Evolutionary conservation across 2,888 invertebrate species (phyloP).

Genomic region (Drosophila histrio): DNA sequence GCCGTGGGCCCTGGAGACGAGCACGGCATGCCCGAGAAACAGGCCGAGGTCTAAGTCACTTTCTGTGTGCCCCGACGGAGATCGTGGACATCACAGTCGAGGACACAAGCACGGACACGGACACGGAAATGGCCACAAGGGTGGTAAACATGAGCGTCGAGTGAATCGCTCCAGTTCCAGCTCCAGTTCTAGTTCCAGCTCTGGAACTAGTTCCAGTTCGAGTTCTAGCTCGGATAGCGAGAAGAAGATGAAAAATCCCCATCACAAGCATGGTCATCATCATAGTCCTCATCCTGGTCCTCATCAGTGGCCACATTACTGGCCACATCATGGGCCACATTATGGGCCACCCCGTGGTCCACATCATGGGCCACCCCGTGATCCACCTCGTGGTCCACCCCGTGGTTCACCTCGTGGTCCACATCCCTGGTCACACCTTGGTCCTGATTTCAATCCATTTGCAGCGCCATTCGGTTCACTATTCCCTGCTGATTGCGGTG

Average conservation of each 20-base stretch:
- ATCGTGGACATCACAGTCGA: conserved; percentile 29
- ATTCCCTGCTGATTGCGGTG: neutral
- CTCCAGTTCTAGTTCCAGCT: conserved; percentile 37
- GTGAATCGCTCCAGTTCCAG: conserved; percentile 40
- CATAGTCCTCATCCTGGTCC: conserved; percentile 2
- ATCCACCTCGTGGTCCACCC: neutral
- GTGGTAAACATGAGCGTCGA: conserved; percentile 55
- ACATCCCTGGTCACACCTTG: neutral
- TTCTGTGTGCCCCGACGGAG: conserved; percentile 2
- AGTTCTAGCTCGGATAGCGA: conserved; percentile 34
- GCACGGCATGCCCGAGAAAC: conserved; percentile 30
- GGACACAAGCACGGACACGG: conserved; percentile 11
- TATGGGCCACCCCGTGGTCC: conserved; percentile 11
- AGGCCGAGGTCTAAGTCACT: conserved; percentile 43
- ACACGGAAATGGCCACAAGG: conserved; percentile 62
- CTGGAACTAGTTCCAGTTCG: conserved; percentile 28
- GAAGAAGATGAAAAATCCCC: neutral
- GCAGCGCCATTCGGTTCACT: neutral
- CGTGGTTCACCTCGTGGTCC: neutral
- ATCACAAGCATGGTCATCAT: neutral
- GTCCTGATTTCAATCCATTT: neutral
- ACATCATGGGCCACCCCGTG: neutral
- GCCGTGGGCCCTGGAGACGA: conserved; percentile 54
- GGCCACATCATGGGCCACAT: conserved; percentile 1
- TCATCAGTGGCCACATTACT: neutral